Percentiles rank a stretch among this genome's conserved stretches.
phyloP scores from a whole-genome alignment of 2,797 vertebrate species.

The Cynodonichthys magdalenae region DNA sequence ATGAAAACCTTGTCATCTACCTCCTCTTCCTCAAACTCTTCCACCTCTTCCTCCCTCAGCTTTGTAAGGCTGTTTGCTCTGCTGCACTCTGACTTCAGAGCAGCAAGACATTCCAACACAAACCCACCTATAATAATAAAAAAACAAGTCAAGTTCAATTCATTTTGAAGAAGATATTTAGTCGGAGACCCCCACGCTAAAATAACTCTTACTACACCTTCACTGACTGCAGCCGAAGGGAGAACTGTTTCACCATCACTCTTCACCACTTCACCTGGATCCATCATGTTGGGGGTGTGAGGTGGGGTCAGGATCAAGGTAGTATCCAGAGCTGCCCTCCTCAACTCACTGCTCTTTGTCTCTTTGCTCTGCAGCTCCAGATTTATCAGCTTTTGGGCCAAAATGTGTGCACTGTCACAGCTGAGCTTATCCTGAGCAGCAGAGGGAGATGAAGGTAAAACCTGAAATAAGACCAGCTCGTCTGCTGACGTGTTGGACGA shows the following conservation, averaged over 20 bases:
- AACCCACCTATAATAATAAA: slow-evolving; percentile 55
- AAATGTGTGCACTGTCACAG: slow-evolving; percentile 53
- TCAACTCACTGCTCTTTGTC: slow-evolving; percentile 17
- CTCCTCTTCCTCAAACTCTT: slow-evolving; percentile 43
- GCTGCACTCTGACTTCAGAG: slow-evolving; percentile 49
- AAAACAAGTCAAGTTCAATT: neutral
- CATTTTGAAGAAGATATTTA: neutral
- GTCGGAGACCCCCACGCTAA: too few relatives aligned
- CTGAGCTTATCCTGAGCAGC: slow-evolving; percentile 43
- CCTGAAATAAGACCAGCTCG: slow-evolving; percentile 19
- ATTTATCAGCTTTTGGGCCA: slow-evolving; percentile 70
- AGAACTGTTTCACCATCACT: slow-evolving; percentile 20
- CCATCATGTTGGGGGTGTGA: slow-evolving; percentile 68
- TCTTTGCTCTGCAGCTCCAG: slow-evolving; percentile 70
- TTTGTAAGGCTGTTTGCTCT: slow-evolving; percentile 32
- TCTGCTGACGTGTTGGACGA: slow-evolving; percentile 4
- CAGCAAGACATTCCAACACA: slow-evolving; percentile 65
- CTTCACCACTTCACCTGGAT: slow-evolving; percentile 35
- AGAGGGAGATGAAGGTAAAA: slow-evolving; percentile 6
- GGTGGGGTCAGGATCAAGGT: slow-evolving; percentile 78
- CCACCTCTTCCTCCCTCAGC: slow-evolving; percentile 59
- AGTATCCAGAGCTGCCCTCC: slow-evolving; percentile 55
- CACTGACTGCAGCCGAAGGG: slow-evolving; percentile 31
- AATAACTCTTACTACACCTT: slow-evolving; percentile 53
- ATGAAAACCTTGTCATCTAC: slow-evolving; percentile 74